phyloP scores from a whole-genome alignment of 2,797 vertebrate genomes.

The Alca torda region DNA sequence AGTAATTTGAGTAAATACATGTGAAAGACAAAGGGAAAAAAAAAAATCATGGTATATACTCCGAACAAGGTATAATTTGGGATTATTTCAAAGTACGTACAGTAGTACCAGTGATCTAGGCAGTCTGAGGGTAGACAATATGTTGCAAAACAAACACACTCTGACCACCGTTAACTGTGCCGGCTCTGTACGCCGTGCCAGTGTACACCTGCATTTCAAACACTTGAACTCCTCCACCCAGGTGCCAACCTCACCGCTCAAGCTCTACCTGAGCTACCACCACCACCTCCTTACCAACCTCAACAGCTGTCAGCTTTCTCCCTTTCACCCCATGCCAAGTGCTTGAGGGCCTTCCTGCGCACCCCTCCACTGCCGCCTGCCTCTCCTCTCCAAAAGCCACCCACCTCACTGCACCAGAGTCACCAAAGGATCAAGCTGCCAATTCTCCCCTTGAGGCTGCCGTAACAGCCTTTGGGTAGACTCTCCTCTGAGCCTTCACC shows the following conservation, averaged over 20 bases:
- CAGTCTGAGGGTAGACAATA: not conserved
- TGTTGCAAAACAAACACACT: not conserved
- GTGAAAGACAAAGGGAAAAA: not conserved
- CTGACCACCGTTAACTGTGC: no score
- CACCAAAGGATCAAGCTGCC: not conserved
- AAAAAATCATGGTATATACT: not conserved
- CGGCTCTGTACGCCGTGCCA: accelerated
- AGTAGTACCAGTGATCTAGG: not conserved
- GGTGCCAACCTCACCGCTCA: not conserved
- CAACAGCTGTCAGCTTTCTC: not conserved
- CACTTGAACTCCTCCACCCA: not conserved
- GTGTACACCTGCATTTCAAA: not conserved
- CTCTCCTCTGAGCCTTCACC: not conserved
- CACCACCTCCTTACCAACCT: not conserved
- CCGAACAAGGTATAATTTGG: not conserved
- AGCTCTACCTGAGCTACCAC: not conserved
- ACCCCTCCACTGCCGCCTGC: not conserved
- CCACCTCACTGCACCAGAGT: not conserved
- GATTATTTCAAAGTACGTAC: not conserved
- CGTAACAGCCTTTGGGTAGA: not conserved
- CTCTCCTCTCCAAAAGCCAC: not conserved
- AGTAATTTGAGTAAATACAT: not conserved
- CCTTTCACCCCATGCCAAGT: not conserved
- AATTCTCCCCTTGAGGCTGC: not conserved
- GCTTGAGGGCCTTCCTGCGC: not conserved